A percentile compares a stretch with the other conserved stretches of the same genome.
phyloP scores from a whole-genome alignment of 30 jellyfish, hydroid and myxozoan genomes.

The Morbakka virulenta region DNA sequence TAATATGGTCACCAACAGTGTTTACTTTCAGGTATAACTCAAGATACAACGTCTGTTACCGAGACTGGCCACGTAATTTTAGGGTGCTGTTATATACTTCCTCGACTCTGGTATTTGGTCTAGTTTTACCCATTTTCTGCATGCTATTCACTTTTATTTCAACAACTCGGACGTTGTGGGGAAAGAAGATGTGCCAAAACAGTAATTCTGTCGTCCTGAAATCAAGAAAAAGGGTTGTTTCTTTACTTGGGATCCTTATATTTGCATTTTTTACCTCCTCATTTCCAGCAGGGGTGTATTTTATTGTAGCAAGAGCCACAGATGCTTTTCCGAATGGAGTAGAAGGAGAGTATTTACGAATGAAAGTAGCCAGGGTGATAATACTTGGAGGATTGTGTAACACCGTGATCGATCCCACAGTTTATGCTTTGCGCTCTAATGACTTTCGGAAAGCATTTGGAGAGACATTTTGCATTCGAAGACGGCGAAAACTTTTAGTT shows the following conservation, averaged over 20 bases:
- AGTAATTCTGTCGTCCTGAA: too few species aligned
- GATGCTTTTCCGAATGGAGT: conserved; percentile 51
- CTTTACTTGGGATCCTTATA: conserved; percentile 34
- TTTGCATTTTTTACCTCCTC: conserved; percentile 53
- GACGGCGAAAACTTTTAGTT: too few species aligned
- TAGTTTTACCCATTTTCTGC: conserved; percentile 26
- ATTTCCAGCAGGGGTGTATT: conserved; percentile 57
- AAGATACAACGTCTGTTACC: conserved; percentile 32
- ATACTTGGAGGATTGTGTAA: conserved; percentile 46
- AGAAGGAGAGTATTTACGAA: conserved; percentile 53
- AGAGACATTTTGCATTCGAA: too few species aligned
- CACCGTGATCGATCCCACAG: conserved; percentile 62
- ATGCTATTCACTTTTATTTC: conserved; percentile 29
- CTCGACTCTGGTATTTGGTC: conserved; percentile 34
- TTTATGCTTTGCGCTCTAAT: conserved; percentile 44
- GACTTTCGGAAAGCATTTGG: too few species aligned
- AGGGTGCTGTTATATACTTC: conserved; percentile 32
- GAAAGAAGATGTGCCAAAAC: too few species aligned
- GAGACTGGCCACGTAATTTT: conserved; percentile 48
- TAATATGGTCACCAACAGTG: conserved; percentile 30
- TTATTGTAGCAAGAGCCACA: conserved; percentile 55
- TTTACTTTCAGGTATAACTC: conserved; percentile 39
- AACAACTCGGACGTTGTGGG: conserved; percentile 40
- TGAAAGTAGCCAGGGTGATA: conserved; percentile 29
- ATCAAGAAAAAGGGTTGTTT: conserved; percentile 34